Conservation (phyloP, 2,797 vertebrate genomes). For the Sphenodon punctatus region DNA sequence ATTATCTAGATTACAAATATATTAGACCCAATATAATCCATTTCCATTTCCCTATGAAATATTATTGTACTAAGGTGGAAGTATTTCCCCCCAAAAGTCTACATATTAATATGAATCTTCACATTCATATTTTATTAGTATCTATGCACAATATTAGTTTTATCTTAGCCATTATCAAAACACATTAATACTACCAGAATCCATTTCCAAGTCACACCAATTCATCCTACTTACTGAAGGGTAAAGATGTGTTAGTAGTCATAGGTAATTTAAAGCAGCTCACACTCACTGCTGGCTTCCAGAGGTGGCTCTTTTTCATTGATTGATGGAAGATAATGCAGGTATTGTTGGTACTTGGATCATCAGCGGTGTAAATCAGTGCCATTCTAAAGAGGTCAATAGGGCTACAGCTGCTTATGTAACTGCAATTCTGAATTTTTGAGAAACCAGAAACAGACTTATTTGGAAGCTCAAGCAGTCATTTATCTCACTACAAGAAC, state of each 20-base stretch:
- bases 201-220: not conserved
- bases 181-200: not conserved
- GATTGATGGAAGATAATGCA: not conserved
- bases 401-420: not conserved
- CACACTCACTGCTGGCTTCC: not conserved
- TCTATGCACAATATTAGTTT: not conserved
- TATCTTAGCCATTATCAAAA: not conserved
- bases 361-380: not conserved
- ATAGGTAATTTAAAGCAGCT: not conserved
- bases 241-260: not conserved
- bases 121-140: not conserved
- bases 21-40: not conserved
- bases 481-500: not conserved
- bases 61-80: conserved; percentile 10
- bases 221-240: not conserved
- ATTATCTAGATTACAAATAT: conserved; percentile 47
- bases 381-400: not conserved
- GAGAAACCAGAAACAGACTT: not conserved
- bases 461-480: not conserved
- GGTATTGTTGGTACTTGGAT: not conserved
- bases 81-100: not conserved
- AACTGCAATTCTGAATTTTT: not conserved
- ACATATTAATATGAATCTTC: too few relatives aligned
- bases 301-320: not conserved
- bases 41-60: conserved; percentile 14